phyloP scores from a whole-genome alignment of 53 echinoderm and acorn worm species.

The Echinarachnius parma region DNA sequence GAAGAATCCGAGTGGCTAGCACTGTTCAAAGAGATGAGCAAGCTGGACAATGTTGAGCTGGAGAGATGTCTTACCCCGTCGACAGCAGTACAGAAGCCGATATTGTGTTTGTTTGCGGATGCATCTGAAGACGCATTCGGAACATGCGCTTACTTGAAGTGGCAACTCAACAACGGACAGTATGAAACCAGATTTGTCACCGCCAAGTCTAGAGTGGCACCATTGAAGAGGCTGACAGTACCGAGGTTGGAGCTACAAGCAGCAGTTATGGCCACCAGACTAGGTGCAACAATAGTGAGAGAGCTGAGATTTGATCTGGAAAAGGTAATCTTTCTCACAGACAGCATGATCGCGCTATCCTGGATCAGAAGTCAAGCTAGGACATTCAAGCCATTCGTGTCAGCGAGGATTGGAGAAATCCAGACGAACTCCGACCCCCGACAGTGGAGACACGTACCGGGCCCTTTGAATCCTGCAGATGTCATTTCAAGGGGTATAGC shows the following conservation, averaged over 20 bases:
- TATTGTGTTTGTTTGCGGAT: constrained; percentile 17
- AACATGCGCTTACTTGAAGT: constrained; percentile 28
- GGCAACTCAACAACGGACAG: constrained; percentile 2
- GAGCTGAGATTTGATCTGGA: constrained; percentile 17
- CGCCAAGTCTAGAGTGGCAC: constrained; percentile 31
- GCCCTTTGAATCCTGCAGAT: constrained; percentile 44
- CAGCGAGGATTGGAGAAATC: constrained; percentile 16
- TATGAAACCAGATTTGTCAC: neutral
- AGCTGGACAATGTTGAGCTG: neutral
- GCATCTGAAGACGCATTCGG: constrained; percentile 45
- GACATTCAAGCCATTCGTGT: constrained; percentile 38
- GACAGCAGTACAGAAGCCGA: constrained; percentile 4
- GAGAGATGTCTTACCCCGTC: constrained; percentile 25
- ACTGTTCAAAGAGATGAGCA: constrained; percentile 32
- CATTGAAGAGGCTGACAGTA: constrained; percentile 21
- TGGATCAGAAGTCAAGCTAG: constrained; percentile 27
- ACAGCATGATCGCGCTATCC: constrained; percentile 44
- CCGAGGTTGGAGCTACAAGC: constrained; percentile 41
- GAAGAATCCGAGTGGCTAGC: neutral
- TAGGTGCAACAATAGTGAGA: constrained; percentile 10
- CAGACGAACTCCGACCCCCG: constrained; percentile 9
- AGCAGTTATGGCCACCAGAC: constrained; percentile 28
- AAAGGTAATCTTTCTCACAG: neutral
- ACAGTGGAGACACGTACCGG: constrained; percentile 17
- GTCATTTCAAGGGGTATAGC: constrained; percentile 37